A percentile compares a stretch with the other conserved stretches of the same genome.
Evolutionary conservation across 2,797 vertebrate genomes (phyloP).

Genomic region (Onychomys torridus): DNA sequence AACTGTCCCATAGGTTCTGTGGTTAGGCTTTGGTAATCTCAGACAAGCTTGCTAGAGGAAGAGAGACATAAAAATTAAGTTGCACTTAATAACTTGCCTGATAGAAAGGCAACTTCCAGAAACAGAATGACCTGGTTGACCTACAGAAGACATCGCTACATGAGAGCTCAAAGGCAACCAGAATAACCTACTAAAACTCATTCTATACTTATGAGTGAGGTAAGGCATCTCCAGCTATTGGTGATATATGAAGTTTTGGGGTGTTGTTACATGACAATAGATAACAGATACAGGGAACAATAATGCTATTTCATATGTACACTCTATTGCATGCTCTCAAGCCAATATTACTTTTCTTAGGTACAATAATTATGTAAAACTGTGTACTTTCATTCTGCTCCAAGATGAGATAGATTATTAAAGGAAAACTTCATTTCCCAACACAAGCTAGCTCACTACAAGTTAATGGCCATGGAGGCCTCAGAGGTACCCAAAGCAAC

Average conservation of each 20-base stretch:
- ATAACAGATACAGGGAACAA: neutral
- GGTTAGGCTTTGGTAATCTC: neutral
- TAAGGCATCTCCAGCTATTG: neutral
- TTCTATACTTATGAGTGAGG: neutral
- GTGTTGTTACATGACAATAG: neutral
- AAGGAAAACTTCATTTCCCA: neutral
- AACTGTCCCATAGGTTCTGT: neutral
- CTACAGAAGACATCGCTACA: neutral
- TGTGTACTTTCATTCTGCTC: neutral
- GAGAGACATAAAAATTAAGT: neutral
- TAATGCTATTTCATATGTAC: neutral
- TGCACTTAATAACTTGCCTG: neutral
- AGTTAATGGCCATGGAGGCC: neutral
- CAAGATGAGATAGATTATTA: neutral
- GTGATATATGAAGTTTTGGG: neutral
- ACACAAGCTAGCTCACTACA: neutral
- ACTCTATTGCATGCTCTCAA: neutral
- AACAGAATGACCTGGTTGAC: neutral
- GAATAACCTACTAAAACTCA: neutral
- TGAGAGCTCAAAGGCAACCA: neutral
- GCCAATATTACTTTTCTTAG: neutral
- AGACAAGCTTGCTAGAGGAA: neutral
- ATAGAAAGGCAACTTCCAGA: neutral
- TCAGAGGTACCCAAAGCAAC: neutral
- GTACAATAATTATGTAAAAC: constrained; percentile 2